Evolutionary conservation across 2,797 vertebrate genomes (phyloP).

Genomic region (Mallotus villosus): DNA sequence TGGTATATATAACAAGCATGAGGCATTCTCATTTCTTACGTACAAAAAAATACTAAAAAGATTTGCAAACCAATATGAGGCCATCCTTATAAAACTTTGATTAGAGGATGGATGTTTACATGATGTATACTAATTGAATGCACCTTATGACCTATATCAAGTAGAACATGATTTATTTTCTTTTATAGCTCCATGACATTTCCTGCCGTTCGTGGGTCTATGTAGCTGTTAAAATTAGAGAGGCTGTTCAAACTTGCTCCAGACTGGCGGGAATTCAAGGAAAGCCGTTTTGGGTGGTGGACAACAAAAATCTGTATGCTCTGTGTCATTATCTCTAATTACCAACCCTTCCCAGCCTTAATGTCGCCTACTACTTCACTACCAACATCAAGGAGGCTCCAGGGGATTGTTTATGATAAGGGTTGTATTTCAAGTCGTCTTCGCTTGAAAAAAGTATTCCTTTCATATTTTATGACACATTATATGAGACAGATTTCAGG

Average conservation of each 20-base stretch:
- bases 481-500: neutral
- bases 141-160: neutral
- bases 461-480: neutral
- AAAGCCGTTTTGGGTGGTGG: constrained; percentile 31
- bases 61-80: neutral
- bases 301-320: constrained; percentile 29
- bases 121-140: constrained; percentile 5
- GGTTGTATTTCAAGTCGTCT: constrained; percentile 1
- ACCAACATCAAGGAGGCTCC: constrained; percentile 6
- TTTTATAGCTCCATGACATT: neutral
- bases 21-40: too few relatives aligned
- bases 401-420: constrained; percentile 2
- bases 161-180: neutral
- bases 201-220: constrained; percentile 14
- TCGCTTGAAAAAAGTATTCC: too few relatives aligned
- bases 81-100: neutral
- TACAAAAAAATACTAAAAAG: neutral
- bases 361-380: constrained; percentile 41
- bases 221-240: constrained; percentile 16
- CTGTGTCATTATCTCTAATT: constrained; percentile 52
- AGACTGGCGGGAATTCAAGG: constrained; percentile 9
- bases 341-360: constrained; percentile 26
- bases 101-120: neutral
- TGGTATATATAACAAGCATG: neutral
- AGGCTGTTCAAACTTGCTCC: constrained; percentile 13